Conservation (phyloP, 2,888 invertebrate genomes). For the Agriopis aurantiaria region DNA sequence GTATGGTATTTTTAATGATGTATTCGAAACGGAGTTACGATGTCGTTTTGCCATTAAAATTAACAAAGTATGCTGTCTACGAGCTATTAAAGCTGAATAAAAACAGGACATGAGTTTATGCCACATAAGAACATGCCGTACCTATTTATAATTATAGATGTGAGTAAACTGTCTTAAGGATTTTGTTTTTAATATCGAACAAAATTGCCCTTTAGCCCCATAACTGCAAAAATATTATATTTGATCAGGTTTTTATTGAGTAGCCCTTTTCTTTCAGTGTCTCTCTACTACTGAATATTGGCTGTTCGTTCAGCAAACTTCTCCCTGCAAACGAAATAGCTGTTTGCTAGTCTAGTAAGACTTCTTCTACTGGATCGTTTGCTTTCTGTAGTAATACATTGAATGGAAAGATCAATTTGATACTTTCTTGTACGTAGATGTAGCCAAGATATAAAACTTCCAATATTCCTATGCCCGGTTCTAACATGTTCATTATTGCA, state of each 20-base stretch:
- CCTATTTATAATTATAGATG: background rate
- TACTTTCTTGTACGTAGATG: too few species aligned
- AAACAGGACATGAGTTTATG: background rate
- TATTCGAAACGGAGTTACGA: slow-evolving; percentile 5
- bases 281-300: too few species aligned
- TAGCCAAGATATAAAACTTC: background rate
- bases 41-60: slow-evolving; percentile 11
- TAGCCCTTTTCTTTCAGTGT: too few species aligned
- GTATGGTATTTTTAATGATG: slow-evolving; percentile 10
- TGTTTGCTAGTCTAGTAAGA: too few species aligned
- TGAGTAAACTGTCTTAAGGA: background rate
- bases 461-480: background rate
- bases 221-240: too few species aligned
- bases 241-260: background rate
- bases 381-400: too few species aligned
- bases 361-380: too few species aligned
- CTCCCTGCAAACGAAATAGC: too few species aligned
- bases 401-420: too few species aligned
- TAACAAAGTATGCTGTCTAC: slow-evolving; percentile 1
- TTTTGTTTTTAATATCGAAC: background rate
- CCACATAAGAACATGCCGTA: background rate
- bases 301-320: too few species aligned
- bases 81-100: background rate
- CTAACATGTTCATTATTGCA: slow-evolving; percentile 60
- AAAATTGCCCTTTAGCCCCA: too few species aligned